Base-by-base conservation (phyloP, 2,888 invertebrate genomes). In the Esperia sulphurella region DNA sequence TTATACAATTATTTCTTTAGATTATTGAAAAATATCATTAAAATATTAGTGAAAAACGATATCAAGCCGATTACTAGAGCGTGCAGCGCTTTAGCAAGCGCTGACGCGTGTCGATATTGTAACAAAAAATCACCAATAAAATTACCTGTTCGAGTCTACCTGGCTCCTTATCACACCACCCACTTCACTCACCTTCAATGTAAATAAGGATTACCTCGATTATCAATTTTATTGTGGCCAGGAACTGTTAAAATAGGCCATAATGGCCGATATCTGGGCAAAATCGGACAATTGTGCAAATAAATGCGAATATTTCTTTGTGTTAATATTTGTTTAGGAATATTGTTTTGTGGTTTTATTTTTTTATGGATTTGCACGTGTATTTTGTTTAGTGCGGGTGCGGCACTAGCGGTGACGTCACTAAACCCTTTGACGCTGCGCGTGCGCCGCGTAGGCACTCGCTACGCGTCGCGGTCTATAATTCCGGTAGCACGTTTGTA, bases 201-300 rank as follows among this genome's bases (percentile, higher is more conserved):
- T 41, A 53, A 53, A 53, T 48, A 53, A 53, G 50, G 50, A 53
- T 53, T 50, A 53, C 37, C 21, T 33, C 46, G 46, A 52, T 53
- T 53, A 53, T 53, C 53, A 46, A 53, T 53, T 50, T 46, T 49
- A 52, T 49, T 52, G 13, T 46, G 35, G 21, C 42, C 31, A 41
- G 37, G 39, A 40, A 48, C n/a, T 1, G 43, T 31, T 46, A 41
- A 52, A 52, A 52, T 46, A 39, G 30, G 28, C 46, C 31, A 43
- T 38, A 14, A 43, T 39, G 39, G 29, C 3, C 13, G 51, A 43
- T 48, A 40, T 14, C 42, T 21, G 40, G 28, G 39, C 31, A 45
- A 43, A 46, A 35, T 29, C 21, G 48, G 10, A 43, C 50, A 50
- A 50, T 50, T 53, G 53, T 50, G 50, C 42, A 54, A 54, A 54